Base-by-base conservation (phyloP, 2,888 invertebrate species). In the Cordylochernes scorpioides region DNA sequence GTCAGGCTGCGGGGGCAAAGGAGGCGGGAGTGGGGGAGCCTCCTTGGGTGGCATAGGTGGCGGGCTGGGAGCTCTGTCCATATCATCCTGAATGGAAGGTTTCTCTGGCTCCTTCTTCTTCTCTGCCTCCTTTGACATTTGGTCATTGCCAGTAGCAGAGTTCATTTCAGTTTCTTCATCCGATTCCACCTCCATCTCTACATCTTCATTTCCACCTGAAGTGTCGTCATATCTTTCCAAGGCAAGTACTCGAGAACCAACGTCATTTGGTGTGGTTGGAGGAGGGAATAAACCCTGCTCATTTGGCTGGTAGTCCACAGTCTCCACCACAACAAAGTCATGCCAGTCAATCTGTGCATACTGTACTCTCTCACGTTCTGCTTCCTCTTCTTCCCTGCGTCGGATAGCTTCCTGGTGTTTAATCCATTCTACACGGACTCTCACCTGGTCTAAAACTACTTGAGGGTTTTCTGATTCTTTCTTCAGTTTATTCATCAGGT, bases 291-390 rank as follows among this genome's bases (percentile, higher is more conserved):
- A 38, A 1, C 86, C 84, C 8, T 72, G 70, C 56, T 99, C 97
- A 45, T 78, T 80, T 0, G 82, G 77, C 43, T 88, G 86, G 52
- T 94, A 99, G 54, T 99, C 97, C 0, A 99, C 94, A 0, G 94
- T 94, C 58, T 99, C 97, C 1, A 99, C 97, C 0, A 99, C 94
- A 2, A 97, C 94, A 54, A 99, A 99, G 54, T 97, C 94, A 51
- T 99, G 97, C 97, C 97, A 99, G 52, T 99, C 97, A 39, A 97
- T 91, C 47, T 84, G 84, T 0, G 91, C 88, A 51, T 97, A 97
- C 0, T 62, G 58, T 27, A 60, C 53, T 50, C 94, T 64, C 53
- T 97, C 97, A 36, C 75, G 68, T 53, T 99, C 97, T 6, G 80
- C 62, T 46, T 84, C 78, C 39, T 91, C 88, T 48, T 94, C 91